These are phyloP conservation scores for Poecilia wingei DNA, from an alignment of 2,797 vertebrate species.

Conservation along the genomic window DNA sequence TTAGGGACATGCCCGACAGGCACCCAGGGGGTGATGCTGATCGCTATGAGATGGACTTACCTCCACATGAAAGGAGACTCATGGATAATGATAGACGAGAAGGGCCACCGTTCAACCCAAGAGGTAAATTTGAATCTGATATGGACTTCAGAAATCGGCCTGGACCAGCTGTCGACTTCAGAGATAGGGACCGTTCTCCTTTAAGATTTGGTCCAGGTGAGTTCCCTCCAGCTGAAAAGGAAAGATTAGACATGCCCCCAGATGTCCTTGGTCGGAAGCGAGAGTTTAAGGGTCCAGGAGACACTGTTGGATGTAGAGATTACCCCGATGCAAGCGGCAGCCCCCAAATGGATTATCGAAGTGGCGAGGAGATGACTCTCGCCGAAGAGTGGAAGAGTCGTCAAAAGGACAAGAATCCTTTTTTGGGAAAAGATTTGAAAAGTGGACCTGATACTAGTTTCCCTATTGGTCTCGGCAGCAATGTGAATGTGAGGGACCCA, in stretches of 20 bases:
- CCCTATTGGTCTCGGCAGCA: constrained; percentile 73
- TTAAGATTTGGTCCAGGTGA: constrained; percentile 87
- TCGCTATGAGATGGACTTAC: constrained; percentile 74
- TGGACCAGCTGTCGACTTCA: constrained; percentile 83
- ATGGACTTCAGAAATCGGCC: constrained; percentile 89
- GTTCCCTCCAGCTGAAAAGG: constrained; percentile 80
- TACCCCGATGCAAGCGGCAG: constrained; percentile 66
- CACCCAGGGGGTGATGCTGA: constrained; percentile 69
- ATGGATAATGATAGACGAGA: constrained; percentile 80
- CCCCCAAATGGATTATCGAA: constrained; percentile 74
- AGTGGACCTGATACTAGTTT: constrained; percentile 76
- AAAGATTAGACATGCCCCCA: constrained; percentile 80
- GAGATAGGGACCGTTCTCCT: constrained; percentile 86
- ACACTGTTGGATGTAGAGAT: constrained; percentile 57
- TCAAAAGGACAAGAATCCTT: constrained; percentile 81
- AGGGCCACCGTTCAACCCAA: constrained; percentile 70
- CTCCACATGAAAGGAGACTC: constrained; percentile 70
- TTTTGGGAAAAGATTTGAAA: constrained; percentile 72
- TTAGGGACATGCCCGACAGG: constrained; percentile 86
- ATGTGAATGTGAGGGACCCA: constrained; percentile 60
- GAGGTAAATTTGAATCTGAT: constrained; percentile 83
- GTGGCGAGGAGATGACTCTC: constrained; percentile 80
- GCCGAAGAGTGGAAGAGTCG: constrained; percentile 84
- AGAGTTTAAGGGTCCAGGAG: constrained; percentile 60
- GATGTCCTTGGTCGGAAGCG: constrained; percentile 82